Evolutionary conservation across 2,888 invertebrate species (phyloP).

Genomic region (Belgica antarctica): DNA sequence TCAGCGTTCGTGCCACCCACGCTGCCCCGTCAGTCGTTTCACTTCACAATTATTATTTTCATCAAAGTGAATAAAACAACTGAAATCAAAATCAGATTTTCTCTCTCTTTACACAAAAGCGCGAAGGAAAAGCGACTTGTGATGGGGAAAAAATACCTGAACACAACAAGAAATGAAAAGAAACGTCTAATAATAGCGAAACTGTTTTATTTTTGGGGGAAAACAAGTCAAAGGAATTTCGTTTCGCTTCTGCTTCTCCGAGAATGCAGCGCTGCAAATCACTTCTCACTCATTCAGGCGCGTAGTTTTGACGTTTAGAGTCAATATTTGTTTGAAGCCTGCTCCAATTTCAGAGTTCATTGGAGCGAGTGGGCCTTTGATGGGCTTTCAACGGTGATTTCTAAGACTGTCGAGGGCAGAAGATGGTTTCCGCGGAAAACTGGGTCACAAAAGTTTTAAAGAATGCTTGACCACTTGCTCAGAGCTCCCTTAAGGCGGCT

Average conservation of each 20-base stretch:
- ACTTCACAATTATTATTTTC: slow-evolving; percentile 8
- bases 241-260: background rate
- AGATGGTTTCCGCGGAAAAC: too few relatives aligned
- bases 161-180: slow-evolving; percentile 23
- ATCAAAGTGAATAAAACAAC: slow-evolving; percentile 7
- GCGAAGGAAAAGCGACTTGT: background rate
- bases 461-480: too few relatives aligned
- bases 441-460: background rate
- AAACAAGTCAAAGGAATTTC: slow-evolving; percentile 18
- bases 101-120: background rate
- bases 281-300: background rate
- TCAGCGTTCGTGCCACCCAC: slow-evolving; percentile 18
- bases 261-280: background rate
- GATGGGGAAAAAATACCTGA: slow-evolving; percentile 29
- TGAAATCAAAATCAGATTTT: background rate
- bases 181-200: slow-evolving; percentile 38
- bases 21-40: background rate
- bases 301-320: too few relatives aligned
- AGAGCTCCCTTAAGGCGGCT: too few relatives aligned
- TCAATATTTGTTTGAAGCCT: too few relatives aligned
- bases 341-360: too few relatives aligned
- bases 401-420: too few relatives aligned
- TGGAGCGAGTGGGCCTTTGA: too few relatives aligned
- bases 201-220: slow-evolving; percentile 23
- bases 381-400: too few relatives aligned